These are phyloP conservation scores for Alfaro cultratus DNA, from an alignment of 2,797 vertebrate genomes.

Conservation along the genomic window DNA sequence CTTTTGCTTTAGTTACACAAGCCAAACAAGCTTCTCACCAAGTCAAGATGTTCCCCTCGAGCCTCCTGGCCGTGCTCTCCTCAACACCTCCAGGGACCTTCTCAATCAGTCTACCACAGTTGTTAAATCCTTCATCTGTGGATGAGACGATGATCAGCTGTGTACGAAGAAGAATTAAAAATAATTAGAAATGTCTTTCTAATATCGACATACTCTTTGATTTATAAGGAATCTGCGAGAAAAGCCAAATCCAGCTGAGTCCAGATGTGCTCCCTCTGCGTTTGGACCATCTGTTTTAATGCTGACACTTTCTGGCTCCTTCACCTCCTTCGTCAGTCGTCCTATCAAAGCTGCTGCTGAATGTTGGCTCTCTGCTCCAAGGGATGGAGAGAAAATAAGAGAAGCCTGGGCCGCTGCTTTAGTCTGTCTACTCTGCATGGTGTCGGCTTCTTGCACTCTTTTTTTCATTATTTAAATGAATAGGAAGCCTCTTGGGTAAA, in stretches of 20 bases:
- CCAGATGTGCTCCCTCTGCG: slow-evolving; percentile 55
- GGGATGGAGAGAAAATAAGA: slow-evolving; percentile 18
- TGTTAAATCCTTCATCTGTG: slow-evolving; percentile 18
- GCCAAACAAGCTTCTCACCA: slow-evolving; percentile 84
- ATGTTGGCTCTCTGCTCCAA: slow-evolving; percentile 59
- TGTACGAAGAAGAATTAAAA: neutral
- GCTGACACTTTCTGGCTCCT: slow-evolving; percentile 47
- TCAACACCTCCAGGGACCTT: slow-evolving; percentile 48
- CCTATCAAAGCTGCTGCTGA: slow-evolving; percentile 55
- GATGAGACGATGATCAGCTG: slow-evolving; percentile 13
- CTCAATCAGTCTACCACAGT: slow-evolving; percentile 36
- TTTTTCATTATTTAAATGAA: slow-evolving; percentile 10
- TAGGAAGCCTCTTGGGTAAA: slow-evolving; percentile 13
- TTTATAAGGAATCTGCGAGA: slow-evolving; percentile 38
- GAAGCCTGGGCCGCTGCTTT: slow-evolving; percentile 56
- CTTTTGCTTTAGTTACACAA: slow-evolving; percentile 89
- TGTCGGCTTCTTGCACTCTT: slow-evolving; percentile 26
- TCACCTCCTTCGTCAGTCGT: slow-evolving; percentile 36
- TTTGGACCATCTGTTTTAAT: slow-evolving; percentile 42
- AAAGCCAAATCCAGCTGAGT: slow-evolving; percentile 45
- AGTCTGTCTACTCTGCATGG: slow-evolving; percentile 54
- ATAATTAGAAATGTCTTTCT: slow-evolving; percentile 14
- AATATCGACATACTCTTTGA: slow-evolving; percentile 27
- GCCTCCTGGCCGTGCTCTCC: slow-evolving; percentile 40
- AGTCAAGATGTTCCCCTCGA: slow-evolving; percentile 65